phyloP scores from a whole-genome alignment of 2,797 vertebrate species.

The Vipera ursinii region DNA sequence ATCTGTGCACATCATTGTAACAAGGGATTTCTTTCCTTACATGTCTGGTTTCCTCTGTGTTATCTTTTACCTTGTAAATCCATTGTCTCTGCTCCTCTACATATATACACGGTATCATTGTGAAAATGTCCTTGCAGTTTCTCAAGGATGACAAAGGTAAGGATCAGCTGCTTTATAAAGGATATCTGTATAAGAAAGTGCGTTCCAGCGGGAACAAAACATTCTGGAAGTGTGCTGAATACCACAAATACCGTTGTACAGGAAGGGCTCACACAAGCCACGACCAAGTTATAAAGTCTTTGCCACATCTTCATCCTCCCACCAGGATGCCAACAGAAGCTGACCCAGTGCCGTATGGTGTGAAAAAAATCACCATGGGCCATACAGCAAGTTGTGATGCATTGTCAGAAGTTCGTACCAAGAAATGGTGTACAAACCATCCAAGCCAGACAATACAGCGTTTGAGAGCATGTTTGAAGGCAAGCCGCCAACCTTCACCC shows the following conservation, averaged over 20 bases:
- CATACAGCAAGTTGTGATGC: background rate
- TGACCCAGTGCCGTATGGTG: background rate
- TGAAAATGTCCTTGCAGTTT: slow-evolving; percentile 8
- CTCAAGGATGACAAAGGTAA: slow-evolving; percentile 13
- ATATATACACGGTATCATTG: no score
- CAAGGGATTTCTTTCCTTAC: background rate
- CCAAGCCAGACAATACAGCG: slow-evolving; percentile 18
- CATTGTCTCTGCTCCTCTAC: background rate
- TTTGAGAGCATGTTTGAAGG: slow-evolving; percentile 14
- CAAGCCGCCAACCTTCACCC: background rate
- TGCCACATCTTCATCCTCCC: slow-evolving; percentile 5
- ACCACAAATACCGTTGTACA: background rate
- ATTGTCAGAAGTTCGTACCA: background rate
- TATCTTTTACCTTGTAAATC: background rate
- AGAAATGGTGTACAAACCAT: background rate
- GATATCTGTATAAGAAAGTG: slow-evolving; percentile 19
- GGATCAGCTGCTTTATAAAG: slow-evolving; percentile 6
- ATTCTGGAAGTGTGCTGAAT: slow-evolving; percentile 19
- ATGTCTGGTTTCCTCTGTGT: background rate
- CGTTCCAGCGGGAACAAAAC: background rate
- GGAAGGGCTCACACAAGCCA: background rate
- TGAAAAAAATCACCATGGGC: background rate
- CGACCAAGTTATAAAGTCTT: background rate
- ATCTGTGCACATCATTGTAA: background rate
- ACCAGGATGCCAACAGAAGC: background rate